Conservation (phyloP, 2,113 vertebrate species). For the Pycnonotus jocosus region DNA sequence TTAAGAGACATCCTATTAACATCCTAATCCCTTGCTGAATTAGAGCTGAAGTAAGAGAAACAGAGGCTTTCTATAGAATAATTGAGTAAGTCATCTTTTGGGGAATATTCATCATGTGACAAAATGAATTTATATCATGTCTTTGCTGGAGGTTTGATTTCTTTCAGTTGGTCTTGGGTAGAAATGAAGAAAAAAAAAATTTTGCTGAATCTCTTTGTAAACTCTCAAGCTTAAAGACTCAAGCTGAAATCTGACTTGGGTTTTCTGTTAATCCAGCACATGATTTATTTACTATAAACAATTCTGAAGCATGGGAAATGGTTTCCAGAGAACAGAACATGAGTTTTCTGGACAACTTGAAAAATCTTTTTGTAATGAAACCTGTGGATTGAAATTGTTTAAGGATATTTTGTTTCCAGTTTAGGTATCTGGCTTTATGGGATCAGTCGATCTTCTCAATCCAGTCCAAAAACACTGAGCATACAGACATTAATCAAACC, state of each 20-base stretch:
- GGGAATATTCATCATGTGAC: background rate
- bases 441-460: background rate
- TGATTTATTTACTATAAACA: slow-evolving; percentile 49
- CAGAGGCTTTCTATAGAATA: background rate
- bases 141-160: background rate
- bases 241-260: background rate
- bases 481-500: background rate
- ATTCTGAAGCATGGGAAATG: background rate
- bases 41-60: background rate
- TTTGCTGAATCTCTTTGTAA: background rate
- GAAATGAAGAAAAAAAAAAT: background rate
- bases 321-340: background rate
- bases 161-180: background rate
- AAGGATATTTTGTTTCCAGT: background rate
- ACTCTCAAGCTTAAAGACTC: background rate
- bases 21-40: background rate
- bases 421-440: background rate
- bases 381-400: background rate
- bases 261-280: slow-evolving; percentile 18
- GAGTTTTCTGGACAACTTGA: background rate
- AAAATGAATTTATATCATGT: background rate
- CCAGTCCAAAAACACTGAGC: background rate
- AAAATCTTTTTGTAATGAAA: background rate
- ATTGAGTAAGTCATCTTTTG: background rate
- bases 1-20: background rate